Conservation (phyloP, 2,113 vertebrate species). For the Craseonycteris thonglongyai region DNA sequence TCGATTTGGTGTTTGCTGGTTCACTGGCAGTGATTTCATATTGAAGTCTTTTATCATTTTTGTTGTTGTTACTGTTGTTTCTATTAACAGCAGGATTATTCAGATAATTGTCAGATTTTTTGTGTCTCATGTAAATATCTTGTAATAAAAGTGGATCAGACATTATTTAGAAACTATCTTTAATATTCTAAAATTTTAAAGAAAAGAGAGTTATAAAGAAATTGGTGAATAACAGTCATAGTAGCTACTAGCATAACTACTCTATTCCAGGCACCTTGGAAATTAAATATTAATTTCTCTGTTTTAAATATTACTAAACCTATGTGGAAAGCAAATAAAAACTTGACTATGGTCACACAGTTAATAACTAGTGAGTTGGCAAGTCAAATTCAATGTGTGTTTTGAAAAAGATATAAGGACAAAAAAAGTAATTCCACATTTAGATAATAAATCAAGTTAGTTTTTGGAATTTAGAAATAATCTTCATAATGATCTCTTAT, state of each 20-base stretch:
- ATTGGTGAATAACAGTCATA: neutral
- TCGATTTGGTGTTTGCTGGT: neutral
- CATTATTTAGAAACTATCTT: neutral
- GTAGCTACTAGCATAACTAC: neutral
- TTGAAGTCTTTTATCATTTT: neutral
- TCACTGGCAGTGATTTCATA: neutral
- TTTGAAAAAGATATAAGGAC: neutral
- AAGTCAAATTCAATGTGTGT: neutral
- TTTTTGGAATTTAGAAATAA: neutral
- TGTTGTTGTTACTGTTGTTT: neutral
- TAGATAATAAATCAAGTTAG: neutral
- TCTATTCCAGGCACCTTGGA: neutral
- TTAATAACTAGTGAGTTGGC: neutral
- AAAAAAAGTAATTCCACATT: neutral
- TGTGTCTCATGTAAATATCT: neutral
- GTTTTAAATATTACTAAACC: neutral
- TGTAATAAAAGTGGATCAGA: neutral
- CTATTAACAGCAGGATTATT: neutral
- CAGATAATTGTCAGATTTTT: neutral
- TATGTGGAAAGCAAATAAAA: neutral
- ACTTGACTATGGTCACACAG: neutral
- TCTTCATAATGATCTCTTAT: neutral
- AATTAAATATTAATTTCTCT: neutral
- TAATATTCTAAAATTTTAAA: neutral
- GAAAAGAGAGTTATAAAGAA: neutral